Percentiles rank a stretch among this genome's conserved stretches.
Evolutionary conservation across 1,140 invertebrate species (phyloP).

Genomic region (Anoplophora glabripennis): DNA sequence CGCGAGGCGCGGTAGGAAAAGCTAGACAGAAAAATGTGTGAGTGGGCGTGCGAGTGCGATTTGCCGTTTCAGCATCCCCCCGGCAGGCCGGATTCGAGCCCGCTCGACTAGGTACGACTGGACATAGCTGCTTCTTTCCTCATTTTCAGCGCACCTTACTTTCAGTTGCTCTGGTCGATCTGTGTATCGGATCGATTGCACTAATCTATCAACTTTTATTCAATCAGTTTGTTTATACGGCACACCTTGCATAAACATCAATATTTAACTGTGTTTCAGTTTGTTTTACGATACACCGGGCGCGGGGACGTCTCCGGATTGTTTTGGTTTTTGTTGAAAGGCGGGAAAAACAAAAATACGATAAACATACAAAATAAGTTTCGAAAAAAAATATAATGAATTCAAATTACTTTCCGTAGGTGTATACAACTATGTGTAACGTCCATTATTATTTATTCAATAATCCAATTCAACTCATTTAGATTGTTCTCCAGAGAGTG

Average conservation of each 20-base stretch:
- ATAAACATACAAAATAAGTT: no score
- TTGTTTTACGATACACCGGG: no score
- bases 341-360: no score
- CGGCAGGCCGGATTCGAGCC: not conserved
- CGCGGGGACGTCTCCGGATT: not conserved
- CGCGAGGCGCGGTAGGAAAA: constrained; percentile 8
- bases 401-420: no score
- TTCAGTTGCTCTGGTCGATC: constrained; percentile 49
- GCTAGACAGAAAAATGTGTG: constrained; percentile 21
- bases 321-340: constrained; percentile 4
- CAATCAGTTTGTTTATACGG: constrained; percentile 64
- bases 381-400: no score
- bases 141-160: constrained; percentile 52
- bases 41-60: constrained; percentile 21
- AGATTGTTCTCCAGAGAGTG: no score
- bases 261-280: constrained; percentile 52
- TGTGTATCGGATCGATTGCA: constrained; percentile 40
- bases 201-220: constrained; percentile 47
- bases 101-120: constrained; percentile 45
- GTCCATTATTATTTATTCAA: no score
- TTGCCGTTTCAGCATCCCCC: constrained; percentile 29
- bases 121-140: constrained; percentile 50
- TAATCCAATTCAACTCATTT: no score
- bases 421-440: no score
- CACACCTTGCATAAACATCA: constrained; percentile 63